These are phyloP conservation scores for Paramormyrops hopkinsi DNA, from an alignment of 2,797 vertebrate species.

Conservation along the genomic window DNA sequence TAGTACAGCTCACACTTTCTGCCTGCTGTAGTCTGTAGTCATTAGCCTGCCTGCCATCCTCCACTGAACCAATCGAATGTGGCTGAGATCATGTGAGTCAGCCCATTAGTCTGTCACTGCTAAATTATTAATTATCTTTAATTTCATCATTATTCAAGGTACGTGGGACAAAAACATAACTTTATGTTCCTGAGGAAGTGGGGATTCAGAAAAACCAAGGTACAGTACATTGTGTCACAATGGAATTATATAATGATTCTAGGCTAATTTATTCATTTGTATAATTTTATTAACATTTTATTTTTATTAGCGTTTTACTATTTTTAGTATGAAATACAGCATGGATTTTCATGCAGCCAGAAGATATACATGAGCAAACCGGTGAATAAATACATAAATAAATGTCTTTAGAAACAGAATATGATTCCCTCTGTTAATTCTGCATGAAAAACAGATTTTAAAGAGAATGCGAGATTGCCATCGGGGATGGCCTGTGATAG, in stretches of 20 bases:
- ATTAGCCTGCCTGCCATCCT: not conserved
- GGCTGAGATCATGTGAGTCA: not conserved
- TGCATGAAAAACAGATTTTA: not conserved
- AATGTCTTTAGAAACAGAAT: not conserved
- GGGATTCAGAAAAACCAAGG: not conserved
- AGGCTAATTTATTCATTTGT: not conserved
- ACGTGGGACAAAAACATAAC: not conserved
- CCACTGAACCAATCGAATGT: not conserved
- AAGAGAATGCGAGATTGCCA: not conserved
- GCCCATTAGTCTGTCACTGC: not conserved
- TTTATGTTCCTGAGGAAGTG: not conserved
- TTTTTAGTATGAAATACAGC: not conserved
- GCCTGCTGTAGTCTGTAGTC: not conserved
- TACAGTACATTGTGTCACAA: not conserved
- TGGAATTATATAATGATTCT: not conserved
- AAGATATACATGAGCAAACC: not conserved
- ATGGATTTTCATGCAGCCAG: not conserved
- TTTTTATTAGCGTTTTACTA: not conserved
- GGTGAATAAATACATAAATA: not conserved
- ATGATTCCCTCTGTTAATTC: not conserved
- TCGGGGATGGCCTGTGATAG: not conserved
- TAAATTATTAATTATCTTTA: constrained; percentile 1
- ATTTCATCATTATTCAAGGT: not conserved
- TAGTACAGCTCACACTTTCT: not conserved
- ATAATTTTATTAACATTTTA: not conserved